These are phyloP conservation scores for Salvator merianae DNA, from an alignment of 2,113 vertebrate species.

Conservation along the genomic window DNA sequence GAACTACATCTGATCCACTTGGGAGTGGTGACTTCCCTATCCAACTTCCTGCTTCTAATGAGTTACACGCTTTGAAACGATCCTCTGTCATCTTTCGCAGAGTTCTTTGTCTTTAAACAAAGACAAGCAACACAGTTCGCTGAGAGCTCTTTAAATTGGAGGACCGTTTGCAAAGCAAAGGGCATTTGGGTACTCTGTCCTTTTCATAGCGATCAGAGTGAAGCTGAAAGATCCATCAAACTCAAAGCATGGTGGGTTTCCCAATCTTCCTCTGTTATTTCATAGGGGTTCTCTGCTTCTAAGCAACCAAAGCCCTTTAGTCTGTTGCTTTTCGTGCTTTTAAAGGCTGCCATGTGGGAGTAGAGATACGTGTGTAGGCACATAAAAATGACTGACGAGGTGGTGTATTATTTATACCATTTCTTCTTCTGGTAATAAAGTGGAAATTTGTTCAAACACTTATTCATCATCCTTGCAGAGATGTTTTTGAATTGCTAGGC, in stretches of 20 bases:
- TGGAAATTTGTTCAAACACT: conserved; percentile 45
- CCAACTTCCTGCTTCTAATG: too few relatives aligned
- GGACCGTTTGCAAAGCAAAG: too few relatives aligned
- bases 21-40: too few relatives aligned
- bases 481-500: conserved; percentile 32
- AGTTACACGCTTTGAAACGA: too few relatives aligned
- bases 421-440: conserved; percentile 57
- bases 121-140: too few relatives aligned
- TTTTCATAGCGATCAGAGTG: too few relatives aligned
- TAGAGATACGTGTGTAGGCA: not conserved
- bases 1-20: too few relatives aligned
- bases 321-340: conserved; percentile 22
- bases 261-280: conserved; percentile 42
- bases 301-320: conserved; percentile 38
- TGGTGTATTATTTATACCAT: conserved; percentile 50
- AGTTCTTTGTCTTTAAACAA: too few relatives aligned
- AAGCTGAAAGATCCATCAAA: not conserved
- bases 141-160: too few relatives aligned
- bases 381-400: conserved; percentile 42
- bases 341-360: too few relatives aligned
- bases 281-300: conserved; percentile 28
- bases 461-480: conserved; percentile 45
- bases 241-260: not conserved
- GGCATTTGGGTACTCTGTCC: too few relatives aligned
- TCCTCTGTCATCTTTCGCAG: too few relatives aligned